Percentiles rank a stretch among this genome's conserved stretches.
Evolutionary conservation across 1,140 invertebrate genomes (phyloP).

Genomic region (Drosophila persimilis): DNA sequence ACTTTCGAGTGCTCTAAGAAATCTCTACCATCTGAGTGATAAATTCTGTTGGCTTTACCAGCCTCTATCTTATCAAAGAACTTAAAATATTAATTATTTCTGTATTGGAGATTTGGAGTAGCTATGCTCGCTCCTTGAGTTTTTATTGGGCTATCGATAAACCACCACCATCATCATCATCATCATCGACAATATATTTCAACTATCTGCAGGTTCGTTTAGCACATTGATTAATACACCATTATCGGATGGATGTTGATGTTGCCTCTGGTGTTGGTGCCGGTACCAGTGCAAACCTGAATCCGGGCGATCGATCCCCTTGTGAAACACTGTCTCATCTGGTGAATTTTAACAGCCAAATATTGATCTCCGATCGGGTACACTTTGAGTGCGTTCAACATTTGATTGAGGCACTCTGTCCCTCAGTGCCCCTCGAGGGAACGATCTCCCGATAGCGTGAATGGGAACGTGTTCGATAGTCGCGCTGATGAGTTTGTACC

Average conservation of each 20-base stretch:
- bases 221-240: constrained; percentile 32
- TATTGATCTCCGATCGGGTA: constrained; percentile 11
- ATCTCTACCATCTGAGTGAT: too few relatives aligned
- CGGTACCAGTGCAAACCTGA: constrained; percentile 44
- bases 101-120: too few relatives aligned
- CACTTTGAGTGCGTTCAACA: constrained; percentile 1
- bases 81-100: too few relatives aligned
- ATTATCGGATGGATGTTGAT: constrained; percentile 29
- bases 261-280: neutral
- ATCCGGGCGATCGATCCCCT: neutral
- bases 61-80: too few relatives aligned
- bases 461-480: neutral
- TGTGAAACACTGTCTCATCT: neutral
- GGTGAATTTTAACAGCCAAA: constrained; percentile 31
- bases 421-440: too few relatives aligned
- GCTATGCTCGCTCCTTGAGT: too few relatives aligned
- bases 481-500: constrained; percentile 3
- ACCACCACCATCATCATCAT: too few relatives aligned
- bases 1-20: too few relatives aligned
- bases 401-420: too few relatives aligned
- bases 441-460: neutral
- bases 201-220: constrained; percentile 3
- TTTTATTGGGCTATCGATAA: too few relatives aligned
- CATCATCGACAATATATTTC: neutral
- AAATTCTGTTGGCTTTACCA: too few relatives aligned